phyloP scores from a whole-genome alignment of 1,140 invertebrate genomes.

The Zaprionus inermis region DNA sequence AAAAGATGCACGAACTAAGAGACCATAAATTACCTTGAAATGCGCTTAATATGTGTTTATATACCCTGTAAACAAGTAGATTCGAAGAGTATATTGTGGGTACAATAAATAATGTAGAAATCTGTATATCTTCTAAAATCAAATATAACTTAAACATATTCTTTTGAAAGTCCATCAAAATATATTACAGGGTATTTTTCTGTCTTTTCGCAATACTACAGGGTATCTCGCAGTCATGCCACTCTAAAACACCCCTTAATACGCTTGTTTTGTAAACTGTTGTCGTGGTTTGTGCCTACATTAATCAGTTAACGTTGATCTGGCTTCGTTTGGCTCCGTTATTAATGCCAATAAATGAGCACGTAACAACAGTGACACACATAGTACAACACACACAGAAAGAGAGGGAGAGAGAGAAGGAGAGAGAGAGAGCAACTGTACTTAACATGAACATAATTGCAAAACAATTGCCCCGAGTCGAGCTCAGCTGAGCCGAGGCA shows the following conservation, averaged over 20 bases:
- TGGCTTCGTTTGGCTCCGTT: slow-evolving; percentile 67
- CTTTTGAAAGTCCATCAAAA: no score
- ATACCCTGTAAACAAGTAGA: no score
- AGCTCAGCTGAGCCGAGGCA: neutral
- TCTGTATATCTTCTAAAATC: no score
- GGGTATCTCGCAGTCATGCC: slow-evolving; percentile 1
- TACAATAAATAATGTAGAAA: no score
- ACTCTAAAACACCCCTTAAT: neutral
- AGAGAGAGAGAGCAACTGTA: slow-evolving; percentile 26
- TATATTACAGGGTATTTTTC: no score
- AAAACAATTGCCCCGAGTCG: slow-evolving; percentile 65
- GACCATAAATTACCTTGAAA: no score
- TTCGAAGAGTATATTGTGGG: no score
- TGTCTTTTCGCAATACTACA: neutral
- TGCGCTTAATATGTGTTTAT: no score
- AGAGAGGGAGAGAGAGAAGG: neutral
- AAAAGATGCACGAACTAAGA: no score
- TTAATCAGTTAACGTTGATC: slow-evolving; percentile 74
- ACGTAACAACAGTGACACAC: slow-evolving; percentile 75
- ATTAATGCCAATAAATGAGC: slow-evolving; percentile 76
- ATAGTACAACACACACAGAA: neutral
- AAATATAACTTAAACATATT: no score
- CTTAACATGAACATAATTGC: slow-evolving; percentile 64
- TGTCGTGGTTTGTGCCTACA: slow-evolving; percentile 34
- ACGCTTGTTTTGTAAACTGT: slow-evolving; percentile 52